phyloP scores from a whole-genome alignment of 2,797 vertebrate genomes.

The Onychomys torridus region DNA sequence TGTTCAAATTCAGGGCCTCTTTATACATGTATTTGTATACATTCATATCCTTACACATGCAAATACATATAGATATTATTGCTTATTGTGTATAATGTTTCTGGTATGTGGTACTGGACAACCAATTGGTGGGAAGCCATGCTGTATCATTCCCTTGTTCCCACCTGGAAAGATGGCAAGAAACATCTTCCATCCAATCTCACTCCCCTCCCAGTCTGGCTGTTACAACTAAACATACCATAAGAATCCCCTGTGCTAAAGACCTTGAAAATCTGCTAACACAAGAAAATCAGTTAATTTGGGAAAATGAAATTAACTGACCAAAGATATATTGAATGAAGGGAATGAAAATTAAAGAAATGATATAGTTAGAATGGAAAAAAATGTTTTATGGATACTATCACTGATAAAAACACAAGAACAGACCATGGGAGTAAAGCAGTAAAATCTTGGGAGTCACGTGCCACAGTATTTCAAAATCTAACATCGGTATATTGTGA shows the following conservation, averaged over 20 bases:
- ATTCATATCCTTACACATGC: neutral
- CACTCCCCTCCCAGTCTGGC: neutral
- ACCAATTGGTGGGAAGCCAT: neutral
- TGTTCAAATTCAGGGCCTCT: neutral
- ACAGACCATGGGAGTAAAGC: neutral
- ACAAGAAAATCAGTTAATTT: neutral
- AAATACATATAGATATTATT: neutral
- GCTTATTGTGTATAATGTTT: neutral
- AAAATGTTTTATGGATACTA: neutral
- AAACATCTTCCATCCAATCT: neutral
- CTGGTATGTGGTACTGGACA: neutral
- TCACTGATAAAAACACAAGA: neutral
- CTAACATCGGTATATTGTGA: neutral
- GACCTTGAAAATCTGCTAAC: neutral
- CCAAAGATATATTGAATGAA: conserved; percentile 15
- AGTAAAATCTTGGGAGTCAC: neutral
- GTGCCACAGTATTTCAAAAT: conserved; percentile 1
- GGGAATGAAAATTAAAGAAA: neutral
- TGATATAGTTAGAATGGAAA: neutral
- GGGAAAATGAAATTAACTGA: neutral
- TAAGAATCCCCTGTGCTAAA: neutral
- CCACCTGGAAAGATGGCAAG: neutral
- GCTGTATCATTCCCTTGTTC: neutral
- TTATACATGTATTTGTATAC: too few species aligned
- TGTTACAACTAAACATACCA: neutral